These are phyloP conservation scores for Vombatus ursinus DNA, from an alignment of 2,113 vertebrate genomes.

Conservation along the genomic window DNA sequence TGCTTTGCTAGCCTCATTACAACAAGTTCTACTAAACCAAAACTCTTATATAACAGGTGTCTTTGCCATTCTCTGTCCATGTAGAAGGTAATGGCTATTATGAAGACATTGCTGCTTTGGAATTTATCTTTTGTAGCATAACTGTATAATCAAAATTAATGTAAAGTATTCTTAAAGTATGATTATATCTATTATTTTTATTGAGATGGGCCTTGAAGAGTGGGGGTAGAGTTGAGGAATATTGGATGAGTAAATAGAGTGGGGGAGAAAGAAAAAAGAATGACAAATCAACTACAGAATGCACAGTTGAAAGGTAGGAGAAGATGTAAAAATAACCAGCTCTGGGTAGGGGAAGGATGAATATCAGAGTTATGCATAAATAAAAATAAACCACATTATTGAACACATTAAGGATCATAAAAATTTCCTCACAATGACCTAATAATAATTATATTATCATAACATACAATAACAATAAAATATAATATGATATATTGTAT, in stretches of 20 bases:
- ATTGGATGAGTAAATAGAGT: accelerated
- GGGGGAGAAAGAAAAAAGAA: neutral
- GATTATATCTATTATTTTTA: neutral
- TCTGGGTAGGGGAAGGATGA: neutral
- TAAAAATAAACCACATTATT: neutral
- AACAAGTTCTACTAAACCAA: constrained; percentile 32
- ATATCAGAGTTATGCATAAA: neutral
- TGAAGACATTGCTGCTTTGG: neutral
- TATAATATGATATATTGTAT: neutral
- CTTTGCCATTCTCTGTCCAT: neutral
- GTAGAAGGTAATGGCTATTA: neutral
- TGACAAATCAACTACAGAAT: neutral
- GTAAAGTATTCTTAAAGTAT: neutral
- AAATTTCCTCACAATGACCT: neutral
- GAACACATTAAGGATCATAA: neutral
- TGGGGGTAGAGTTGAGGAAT: neutral
- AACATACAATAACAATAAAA: neutral
- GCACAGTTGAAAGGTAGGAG: neutral
- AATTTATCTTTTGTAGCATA: neutral
- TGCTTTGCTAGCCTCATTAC: constrained; percentile 49
- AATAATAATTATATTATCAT: neutral
- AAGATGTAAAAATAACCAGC: neutral
- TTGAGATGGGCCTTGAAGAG: neutral
- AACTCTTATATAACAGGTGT: constrained; percentile 1
- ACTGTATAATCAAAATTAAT: neutral